These are phyloP conservation scores for Pseudomyrmex cubaensis DNA, from an alignment of 1,140 invertebrate genomes.

Conservation along the genomic window DNA sequence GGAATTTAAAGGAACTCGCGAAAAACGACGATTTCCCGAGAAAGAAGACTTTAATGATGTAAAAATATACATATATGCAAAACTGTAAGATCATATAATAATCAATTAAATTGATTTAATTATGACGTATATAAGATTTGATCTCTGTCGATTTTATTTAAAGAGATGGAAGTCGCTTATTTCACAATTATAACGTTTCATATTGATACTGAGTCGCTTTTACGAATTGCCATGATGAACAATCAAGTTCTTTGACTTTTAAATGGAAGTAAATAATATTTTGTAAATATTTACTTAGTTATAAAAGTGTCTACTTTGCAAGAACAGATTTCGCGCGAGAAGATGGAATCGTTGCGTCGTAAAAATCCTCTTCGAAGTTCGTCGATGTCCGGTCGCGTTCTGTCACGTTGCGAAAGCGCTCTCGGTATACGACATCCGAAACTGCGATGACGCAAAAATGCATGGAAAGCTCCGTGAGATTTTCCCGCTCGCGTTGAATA, in stretches of 20 bases:
- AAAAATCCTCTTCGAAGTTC: slow-evolving; percentile 23
- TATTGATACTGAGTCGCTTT: too few species aligned
- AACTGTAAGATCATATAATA: not conserved
- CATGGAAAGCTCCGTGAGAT: slow-evolving; percentile 15
- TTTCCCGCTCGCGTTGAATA: slow-evolving; percentile 1
- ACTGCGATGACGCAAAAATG: not conserved
- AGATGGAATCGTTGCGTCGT: not conserved
- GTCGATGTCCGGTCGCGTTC: not conserved
- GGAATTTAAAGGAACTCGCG: not conserved
- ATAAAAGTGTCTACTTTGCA: not conserved
- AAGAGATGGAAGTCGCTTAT: too few species aligned
- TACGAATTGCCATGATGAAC: too few species aligned
- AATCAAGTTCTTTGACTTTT: too few species aligned
- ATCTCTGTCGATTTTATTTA: too few species aligned
- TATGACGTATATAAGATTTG: too few species aligned
- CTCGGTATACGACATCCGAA: slow-evolving; percentile 1
- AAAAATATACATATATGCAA: not conserved
- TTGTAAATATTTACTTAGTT: slow-evolving; percentile 1
- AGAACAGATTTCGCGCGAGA: not conserved
- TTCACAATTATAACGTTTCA: too few species aligned
- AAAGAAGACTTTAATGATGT: not conserved
- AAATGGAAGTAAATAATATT: too few species aligned
- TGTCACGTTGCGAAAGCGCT: not conserved
- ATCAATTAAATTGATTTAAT: not conserved
- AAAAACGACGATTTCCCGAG: not conserved